Conservation (phyloP, 2,797 vertebrate species). For the Buphagus erythrorhynchus region DNA sequence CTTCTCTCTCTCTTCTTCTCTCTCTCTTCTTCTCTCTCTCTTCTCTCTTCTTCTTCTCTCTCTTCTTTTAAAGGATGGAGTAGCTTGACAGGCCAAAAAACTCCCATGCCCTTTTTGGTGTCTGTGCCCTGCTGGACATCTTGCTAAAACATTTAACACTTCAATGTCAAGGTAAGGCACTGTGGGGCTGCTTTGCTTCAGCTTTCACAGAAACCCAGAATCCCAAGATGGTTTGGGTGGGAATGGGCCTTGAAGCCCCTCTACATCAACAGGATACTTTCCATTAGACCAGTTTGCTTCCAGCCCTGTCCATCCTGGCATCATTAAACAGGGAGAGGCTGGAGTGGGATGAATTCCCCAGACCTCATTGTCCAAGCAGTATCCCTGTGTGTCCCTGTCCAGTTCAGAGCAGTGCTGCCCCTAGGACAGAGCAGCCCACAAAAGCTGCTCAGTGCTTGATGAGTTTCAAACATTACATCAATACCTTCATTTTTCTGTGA, state of each 20-base stretch:
- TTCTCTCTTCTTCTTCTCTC: background rate
- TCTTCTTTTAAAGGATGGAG: background rate
- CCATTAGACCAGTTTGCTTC: fast-evolving
- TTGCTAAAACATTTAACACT: background rate
- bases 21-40: too few relatives aligned
- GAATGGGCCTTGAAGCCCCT: background rate
- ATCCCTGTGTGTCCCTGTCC: background rate
- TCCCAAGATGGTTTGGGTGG: background rate
- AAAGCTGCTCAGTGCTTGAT: background rate
- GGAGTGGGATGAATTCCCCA: background rate
- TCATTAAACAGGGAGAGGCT: fast-evolving
- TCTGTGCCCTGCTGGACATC: background rate
- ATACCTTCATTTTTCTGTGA: background rate
- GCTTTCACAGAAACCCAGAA: background rate
- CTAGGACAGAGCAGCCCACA: background rate
- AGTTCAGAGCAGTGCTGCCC: background rate
- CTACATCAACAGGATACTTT: background rate
- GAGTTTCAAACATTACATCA: background rate
- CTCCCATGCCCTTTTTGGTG: background rate
- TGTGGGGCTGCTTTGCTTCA: background rate
- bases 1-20: too few relatives aligned
- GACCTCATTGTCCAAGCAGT: fast-evolving
- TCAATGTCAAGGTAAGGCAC: background rate
- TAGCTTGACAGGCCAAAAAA: background rate
- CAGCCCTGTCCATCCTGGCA: background rate